Evolutionary conservation across 2,888 invertebrate genomes (phyloP).

Genomic region (Priocnemis perturbator): DNA sequence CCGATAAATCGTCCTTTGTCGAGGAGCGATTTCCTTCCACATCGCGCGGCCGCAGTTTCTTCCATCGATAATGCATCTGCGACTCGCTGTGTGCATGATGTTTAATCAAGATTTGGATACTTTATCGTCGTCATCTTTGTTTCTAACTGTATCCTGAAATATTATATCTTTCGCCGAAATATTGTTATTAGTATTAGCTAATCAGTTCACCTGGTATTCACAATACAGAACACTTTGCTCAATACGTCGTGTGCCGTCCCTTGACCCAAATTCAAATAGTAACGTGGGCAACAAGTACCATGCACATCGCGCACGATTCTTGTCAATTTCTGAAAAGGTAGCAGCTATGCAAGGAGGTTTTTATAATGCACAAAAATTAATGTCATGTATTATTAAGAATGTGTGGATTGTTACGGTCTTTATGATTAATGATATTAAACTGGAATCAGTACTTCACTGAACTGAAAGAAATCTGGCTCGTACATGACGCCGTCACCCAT

Average conservation of each 20-base stretch:
- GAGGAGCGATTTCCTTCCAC: not conserved
- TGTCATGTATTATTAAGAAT: not conserved
- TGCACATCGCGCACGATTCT: no score
- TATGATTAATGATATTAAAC: no score
- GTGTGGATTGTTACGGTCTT: no score
- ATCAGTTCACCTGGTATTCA: conserved; percentile 50
- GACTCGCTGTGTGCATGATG: conserved; percentile 43
- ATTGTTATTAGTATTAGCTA: no score
- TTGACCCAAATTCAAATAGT: conserved; percentile 26
- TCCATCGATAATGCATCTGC: conserved; percentile 64
- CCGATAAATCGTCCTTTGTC: not conserved
- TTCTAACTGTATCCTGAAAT: no score
- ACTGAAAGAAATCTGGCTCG: conserved; percentile 54
- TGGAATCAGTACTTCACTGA: conserved; percentile 40
- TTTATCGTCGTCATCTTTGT: no score
- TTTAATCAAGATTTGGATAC: no score
- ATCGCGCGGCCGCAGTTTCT: conserved; percentile 41
- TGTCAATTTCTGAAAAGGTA: no score
- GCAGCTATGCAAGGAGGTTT: no score
- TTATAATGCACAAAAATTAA: no score
- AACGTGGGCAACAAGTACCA: conserved; percentile 14
- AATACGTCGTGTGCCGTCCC: conserved; percentile 19
- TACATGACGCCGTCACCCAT: conserved; percentile 75
- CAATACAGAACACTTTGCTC: not conserved
- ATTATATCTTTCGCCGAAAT: no score